Evolutionary conservation across 2,113 vertebrate species (phyloP), one percentile per base, ranked within the genome.

Genomic region (Sinocyclocheilus grahami): DNA sequence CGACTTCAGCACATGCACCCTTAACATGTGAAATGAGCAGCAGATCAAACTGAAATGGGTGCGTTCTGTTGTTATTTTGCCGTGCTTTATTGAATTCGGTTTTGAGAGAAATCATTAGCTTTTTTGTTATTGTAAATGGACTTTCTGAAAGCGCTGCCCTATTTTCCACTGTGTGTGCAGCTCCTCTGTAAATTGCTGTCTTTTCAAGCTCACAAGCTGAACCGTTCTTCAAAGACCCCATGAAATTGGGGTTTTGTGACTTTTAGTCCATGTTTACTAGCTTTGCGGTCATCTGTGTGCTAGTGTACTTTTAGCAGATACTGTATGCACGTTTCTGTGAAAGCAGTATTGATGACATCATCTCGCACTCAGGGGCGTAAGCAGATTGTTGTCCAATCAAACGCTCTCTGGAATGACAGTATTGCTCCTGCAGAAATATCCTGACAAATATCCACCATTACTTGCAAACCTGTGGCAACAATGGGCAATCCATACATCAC

Each of bases 201-300:
- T n/a, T n/a, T n/a, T n/a, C n/a, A n/a, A n/a, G n/a, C n/a, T n/a
- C n/a, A n/a, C n/a, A n/a, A n/a, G n/a, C n/a, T n/a, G n/a, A n/a
- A n/a, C n/a, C n/a, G n/a, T n/a, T n/a, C n/a, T n/a, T n/a, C n/a
- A n/a, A n/a, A n/a, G n/a, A n/a, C n/a, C n/a, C n/a, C n/a, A n/a
- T n/a, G n/a, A n/a, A n/a, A n/a, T n/a, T n/a, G n/a, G n/a, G n/a
- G n/a, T n/a, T n/a, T n/a, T n/a, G n/a, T n/a, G n/a, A n/a, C n/a
- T n/a, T n/a, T n/a, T n/a, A n/a, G n/a, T n/a, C n/a, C n/a, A n/a
- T 27, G 42, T 78, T 48, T 18, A 78, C 55, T 78, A 78, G 75
- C n/a, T 78, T 78, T 30, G 7, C 3, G 7, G 6, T 78, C 75
- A 33, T 27, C 75, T 33, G 48, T 55, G 46, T 53, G 48, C 48